A percentile compares a stretch with the other conserved stretches of the same genome.
These are phyloP conservation scores for Drosophila teissieri DNA, from an alignment of 1,140 invertebrate species.

Conservation along the genomic window DNA sequence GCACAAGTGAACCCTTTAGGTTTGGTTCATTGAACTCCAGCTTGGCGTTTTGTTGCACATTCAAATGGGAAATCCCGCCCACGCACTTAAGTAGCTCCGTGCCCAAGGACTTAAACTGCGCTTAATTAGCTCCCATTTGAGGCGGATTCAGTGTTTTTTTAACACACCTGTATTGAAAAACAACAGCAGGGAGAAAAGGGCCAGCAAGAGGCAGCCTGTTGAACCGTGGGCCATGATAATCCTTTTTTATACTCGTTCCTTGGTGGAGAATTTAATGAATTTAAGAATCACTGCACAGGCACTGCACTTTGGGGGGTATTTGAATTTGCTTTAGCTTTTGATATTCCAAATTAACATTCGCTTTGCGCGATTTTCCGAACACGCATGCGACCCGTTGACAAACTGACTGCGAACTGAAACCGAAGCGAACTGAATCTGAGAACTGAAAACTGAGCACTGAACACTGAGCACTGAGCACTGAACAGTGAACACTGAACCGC, in stretches of 20 bases:
- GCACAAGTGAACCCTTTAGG: slow-evolving; percentile 25
- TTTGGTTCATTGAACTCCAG: slow-evolving; percentile 48
- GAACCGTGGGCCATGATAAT: slow-evolving; percentile 58
- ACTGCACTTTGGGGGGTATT: slow-evolving; percentile 28
- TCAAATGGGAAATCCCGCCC: slow-evolving; percentile 51
- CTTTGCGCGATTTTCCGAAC: slow-evolving; percentile 15
- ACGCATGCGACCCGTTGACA: slow-evolving; percentile 79
- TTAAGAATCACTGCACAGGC: slow-evolving; percentile 11
- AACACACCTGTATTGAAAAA: slow-evolving; percentile 69
- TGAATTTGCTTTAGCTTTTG: not conserved
- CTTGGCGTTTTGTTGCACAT: slow-evolving; percentile 42
- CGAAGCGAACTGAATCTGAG: slow-evolving; percentile 46
- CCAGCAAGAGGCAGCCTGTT: slow-evolving; percentile 56
- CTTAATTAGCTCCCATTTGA: slow-evolving; percentile 67
- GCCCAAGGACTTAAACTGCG: slow-evolving; percentile 9
- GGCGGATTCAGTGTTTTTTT: slow-evolving; percentile 17
- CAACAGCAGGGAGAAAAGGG: slow-evolving; percentile 52
- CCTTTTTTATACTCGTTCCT: slow-evolving; percentile 13
- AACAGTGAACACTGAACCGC: slow-evolving; percentile 48
- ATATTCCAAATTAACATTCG: slow-evolving; percentile 2
- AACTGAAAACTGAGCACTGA: slow-evolving; percentile 64
- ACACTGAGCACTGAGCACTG: slow-evolving; percentile 35
- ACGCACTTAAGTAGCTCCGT: slow-evolving; percentile 22
- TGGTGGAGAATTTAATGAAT: not conserved
- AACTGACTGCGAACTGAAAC: slow-evolving; percentile 71